These are phyloP conservation scores for Hymenopus coronatus DNA, from an alignment of 2,888 invertebrate genomes.

Conservation along the genomic window DNA sequence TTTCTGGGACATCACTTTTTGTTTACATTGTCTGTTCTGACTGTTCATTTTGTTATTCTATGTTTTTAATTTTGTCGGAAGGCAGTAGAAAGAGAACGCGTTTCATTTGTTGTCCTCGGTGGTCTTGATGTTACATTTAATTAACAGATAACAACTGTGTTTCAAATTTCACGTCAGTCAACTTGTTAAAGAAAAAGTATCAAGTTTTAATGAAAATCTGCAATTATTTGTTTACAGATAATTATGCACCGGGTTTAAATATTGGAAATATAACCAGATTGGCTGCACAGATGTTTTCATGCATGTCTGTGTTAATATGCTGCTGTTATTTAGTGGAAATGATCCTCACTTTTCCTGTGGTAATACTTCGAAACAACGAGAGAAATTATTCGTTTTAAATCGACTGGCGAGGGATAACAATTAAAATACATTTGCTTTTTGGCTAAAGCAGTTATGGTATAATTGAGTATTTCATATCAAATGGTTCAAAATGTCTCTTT, in stretches of 20 bases:
- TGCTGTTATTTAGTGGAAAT: too few relatives aligned
- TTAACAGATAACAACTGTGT: background rate
- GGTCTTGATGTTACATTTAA: background rate
- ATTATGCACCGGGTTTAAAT: background rate
- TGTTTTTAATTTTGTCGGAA: background rate
- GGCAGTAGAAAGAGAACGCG: background rate
- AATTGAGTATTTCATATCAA: too few relatives aligned
- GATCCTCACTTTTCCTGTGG: background rate
- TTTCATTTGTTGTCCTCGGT: background rate
- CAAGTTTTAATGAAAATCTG: background rate
- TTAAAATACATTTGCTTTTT: too few relatives aligned
- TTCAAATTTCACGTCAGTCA: background rate
- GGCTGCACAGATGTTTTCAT: background rate
- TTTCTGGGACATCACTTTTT: background rate
- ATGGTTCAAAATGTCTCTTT: too few relatives aligned
- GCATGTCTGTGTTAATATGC: too few relatives aligned
- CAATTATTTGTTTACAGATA: background rate
- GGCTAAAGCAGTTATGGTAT: too few relatives aligned
- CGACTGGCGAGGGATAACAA: background rate
- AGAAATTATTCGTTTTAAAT: background rate
- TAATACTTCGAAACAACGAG: too few relatives aligned
- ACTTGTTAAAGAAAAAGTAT: background rate
- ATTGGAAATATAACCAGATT: background rate
- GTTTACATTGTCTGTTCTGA: background rate
- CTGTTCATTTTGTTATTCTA: background rate